Conservation (phyloP, 2,797 vertebrate genomes). For the Florisuga fusca region DNA sequence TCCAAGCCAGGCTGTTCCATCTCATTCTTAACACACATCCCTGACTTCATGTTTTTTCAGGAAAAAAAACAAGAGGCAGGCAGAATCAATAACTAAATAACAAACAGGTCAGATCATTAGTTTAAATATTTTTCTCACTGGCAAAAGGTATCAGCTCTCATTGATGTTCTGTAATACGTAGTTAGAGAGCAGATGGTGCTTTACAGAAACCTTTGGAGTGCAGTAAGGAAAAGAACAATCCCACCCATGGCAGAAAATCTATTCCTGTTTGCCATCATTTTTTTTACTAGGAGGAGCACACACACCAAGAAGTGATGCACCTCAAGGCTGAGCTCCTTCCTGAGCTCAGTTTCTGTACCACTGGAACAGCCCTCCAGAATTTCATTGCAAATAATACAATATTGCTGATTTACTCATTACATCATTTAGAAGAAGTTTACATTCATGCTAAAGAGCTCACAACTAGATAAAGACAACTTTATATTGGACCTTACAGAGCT, state of each 20-base stretch:
- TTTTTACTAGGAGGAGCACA: neutral
- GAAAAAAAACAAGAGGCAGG: neutral
- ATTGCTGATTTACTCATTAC: neutral
- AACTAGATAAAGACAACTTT: neutral
- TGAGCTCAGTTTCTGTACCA: neutral
- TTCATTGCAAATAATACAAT: neutral
- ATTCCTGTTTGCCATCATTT: constrained; percentile 22
- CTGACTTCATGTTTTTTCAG: neutral
- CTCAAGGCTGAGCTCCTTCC: neutral
- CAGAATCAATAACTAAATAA: neutral
- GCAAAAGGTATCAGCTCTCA: neutral
- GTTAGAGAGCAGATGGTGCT: constrained; percentile 49
- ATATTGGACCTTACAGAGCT: neutral
- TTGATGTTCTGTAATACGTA: neutral
- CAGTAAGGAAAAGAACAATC: constrained; percentile 22
- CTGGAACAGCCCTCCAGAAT: neutral
- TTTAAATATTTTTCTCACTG: constrained; percentile 36
- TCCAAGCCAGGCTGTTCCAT: neutral
- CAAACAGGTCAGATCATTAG: neutral
- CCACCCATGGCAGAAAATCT: constrained; percentile 46
- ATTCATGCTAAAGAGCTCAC: neutral
- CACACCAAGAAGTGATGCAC: neutral
- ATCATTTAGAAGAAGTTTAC: neutral
- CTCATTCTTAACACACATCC: neutral
- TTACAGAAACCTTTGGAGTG: constrained; percentile 15